Conservation (phyloP, 30 jellyfish, hydroid and myxozoan species). For the Aurelia aurita complex sp. Pacific region DNA sequence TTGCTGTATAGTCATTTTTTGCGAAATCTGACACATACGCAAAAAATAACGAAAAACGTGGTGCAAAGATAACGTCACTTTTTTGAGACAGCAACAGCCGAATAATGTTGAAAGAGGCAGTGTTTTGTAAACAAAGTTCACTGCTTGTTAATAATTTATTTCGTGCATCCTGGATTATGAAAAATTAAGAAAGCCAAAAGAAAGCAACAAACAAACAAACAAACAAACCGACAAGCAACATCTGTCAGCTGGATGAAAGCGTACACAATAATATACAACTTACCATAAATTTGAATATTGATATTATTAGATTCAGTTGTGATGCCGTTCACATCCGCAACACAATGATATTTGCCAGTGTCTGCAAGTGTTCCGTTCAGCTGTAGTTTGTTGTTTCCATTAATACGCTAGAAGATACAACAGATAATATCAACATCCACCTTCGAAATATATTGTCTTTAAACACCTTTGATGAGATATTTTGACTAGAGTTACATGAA, state of each 20-base stretch:
- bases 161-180: too few relatives aligned
- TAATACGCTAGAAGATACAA: not conserved
- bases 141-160: too few relatives aligned
- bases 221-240: not conserved
- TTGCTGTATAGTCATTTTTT: too few relatives aligned
- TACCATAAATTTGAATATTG: conserved; percentile 52
- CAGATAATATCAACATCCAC: not conserved
- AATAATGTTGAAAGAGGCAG: too few relatives aligned
- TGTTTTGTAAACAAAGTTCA: too few relatives aligned
- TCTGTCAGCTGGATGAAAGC: not conserved
- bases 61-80: too few relatives aligned
- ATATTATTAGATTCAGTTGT: conserved; percentile 62
- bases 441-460: not conserved
- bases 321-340: conserved; percentile 57
- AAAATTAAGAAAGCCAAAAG: too few relatives aligned
- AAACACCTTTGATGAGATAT: not conserved
- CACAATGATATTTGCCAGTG: conserved; percentile 82
- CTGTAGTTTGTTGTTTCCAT: conserved; percentile 19
- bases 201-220: too few relatives aligned
- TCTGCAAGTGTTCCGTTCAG: conserved; percentile 65
- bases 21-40: too few relatives aligned
- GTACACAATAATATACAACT: not conserved
- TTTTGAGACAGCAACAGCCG: too few relatives aligned
- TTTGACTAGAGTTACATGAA: not conserved
- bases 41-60: too few relatives aligned